phyloP scores from a whole-genome alignment of 1,140 invertebrate genomes.

The Neodiprion virginianus region DNA sequence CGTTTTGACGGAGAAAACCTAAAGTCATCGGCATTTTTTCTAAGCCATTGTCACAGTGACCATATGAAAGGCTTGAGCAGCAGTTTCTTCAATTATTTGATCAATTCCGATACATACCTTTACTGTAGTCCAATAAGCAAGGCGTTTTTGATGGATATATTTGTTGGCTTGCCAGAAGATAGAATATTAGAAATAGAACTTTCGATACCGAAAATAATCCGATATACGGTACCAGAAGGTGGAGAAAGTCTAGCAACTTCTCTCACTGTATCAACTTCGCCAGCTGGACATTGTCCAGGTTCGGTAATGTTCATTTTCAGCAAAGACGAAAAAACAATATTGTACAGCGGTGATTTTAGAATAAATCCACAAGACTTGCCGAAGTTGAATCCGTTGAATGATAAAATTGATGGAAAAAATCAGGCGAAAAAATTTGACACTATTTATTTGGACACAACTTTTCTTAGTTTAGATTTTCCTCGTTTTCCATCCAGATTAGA shows the following conservation, averaged over 20 bases:
- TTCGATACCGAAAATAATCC: constrained; percentile 38
- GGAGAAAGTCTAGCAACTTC: constrained; percentile 31
- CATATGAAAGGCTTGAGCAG: constrained; percentile 68
- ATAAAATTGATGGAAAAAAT: constrained; percentile 39
- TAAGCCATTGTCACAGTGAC: constrained; percentile 73
- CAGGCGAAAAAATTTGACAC: constrained; percentile 64
- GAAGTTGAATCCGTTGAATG: constrained; percentile 65
- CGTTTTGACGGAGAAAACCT: constrained; percentile 63
- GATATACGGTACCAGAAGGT: constrained; percentile 30
- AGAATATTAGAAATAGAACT: constrained; percentile 48
- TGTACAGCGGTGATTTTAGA: constrained; percentile 78
- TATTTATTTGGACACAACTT: constrained; percentile 77
- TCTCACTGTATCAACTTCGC: constrained; percentile 66
- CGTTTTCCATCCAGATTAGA: constrained; percentile 67
- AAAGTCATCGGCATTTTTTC: constrained; percentile 67
- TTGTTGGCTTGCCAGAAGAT: constrained; percentile 20
- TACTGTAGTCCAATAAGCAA: constrained; percentile 54
- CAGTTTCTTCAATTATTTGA: constrained; percentile 40
- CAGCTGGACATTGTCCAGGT: constrained; percentile 76
- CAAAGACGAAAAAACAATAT: constrained; percentile 55
- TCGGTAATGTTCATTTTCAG: constrained; percentile 79
- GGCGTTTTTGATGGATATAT: constrained; percentile 39
- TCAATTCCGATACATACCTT: constrained; percentile 35
- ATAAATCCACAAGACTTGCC: constrained; percentile 62
- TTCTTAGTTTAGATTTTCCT: constrained; percentile 61